Percentiles rank a stretch among this genome's conserved stretches.
These are phyloP conservation scores for Gymnocypris eckloni DNA, from an alignment of 2,797 vertebrate species.

Conservation along the genomic window DNA sequence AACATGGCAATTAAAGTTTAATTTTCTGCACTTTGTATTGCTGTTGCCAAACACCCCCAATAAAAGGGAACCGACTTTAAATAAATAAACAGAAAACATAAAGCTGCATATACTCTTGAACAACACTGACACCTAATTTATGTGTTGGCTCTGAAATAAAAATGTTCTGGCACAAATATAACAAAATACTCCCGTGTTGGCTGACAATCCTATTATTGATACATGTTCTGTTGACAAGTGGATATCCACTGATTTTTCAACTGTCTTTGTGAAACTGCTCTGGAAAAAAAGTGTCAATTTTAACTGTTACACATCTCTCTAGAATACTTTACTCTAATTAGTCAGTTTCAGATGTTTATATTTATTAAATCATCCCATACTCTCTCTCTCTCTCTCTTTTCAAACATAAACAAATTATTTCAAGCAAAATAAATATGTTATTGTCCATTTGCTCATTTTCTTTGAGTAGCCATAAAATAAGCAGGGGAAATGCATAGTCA, in stretches of 20 bases:
- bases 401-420: background rate
- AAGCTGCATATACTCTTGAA: conserved; percentile 4
- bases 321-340: background rate
- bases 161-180: conserved; percentile 3
- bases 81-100: background rate
- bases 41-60: background rate
- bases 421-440: background rate
- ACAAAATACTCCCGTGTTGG: background rate
- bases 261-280: background rate
- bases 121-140: background rate
- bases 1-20: conserved; percentile 10
- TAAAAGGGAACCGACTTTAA: background rate
- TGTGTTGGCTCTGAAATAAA: conserved; percentile 7
- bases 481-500: no score
- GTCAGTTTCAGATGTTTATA: background rate
- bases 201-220: background rate
- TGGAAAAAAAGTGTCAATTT: background rate
- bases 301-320: background rate
- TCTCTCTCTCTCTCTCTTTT: background rate
- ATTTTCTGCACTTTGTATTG: conserved; percentile 4
- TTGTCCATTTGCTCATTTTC: background rate
- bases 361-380: background rate
- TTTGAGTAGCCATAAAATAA: background rate
- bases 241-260: background rate
- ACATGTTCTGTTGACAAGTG: background rate